Evolutionary conservation across 1,140 invertebrate genomes (phyloP).

Genomic region (Phthorimaea operculella): DNA sequence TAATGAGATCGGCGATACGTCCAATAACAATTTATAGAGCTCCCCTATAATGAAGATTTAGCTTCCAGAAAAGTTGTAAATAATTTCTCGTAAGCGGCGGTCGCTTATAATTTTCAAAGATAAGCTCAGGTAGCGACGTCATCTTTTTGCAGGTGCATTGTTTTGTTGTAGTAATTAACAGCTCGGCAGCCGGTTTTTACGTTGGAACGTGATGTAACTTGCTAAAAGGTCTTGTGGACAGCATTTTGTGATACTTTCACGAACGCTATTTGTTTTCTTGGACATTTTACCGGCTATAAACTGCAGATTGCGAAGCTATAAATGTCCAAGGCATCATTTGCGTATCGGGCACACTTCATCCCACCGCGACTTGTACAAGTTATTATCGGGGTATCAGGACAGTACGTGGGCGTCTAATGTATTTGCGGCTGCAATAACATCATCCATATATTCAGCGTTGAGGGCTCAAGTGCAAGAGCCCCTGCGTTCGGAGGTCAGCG

Average conservation of each 20-base stretch:
- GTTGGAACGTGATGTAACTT: neutral
- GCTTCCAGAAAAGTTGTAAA: constrained; percentile 25
- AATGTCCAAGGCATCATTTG: neutral
- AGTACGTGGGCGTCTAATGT: neutral
- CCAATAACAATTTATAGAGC: constrained; percentile 37
- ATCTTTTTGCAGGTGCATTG: constrained; percentile 30
- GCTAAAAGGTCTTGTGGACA: neutral
- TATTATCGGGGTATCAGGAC: neutral
- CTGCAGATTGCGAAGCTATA: neutral
- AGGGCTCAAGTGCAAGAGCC: neutral
- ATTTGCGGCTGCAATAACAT: constrained; percentile 7
- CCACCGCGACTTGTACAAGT: neutral
- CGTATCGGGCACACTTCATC: neutral
- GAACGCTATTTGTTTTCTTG: neutral
- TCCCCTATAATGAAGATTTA: constrained; percentile 54
- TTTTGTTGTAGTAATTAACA: constrained; percentile 19
- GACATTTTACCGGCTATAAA: neutral
- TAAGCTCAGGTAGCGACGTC: constrained; percentile 30
- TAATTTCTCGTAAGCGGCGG: constrained; percentile 24
- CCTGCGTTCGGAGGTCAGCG: constrained; percentile 34
- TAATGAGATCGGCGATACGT: constrained; percentile 49
- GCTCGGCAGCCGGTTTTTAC: neutral
- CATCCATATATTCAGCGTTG: constrained; percentile 8
- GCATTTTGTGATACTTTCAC: neutral
- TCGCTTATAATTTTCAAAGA: constrained; percentile 44